A percentile compares a stretch with the other conserved stretches of the same genome.
Conservation (phyloP, 2,888 invertebrate species). For the Geophilus truncorum region DNA sequence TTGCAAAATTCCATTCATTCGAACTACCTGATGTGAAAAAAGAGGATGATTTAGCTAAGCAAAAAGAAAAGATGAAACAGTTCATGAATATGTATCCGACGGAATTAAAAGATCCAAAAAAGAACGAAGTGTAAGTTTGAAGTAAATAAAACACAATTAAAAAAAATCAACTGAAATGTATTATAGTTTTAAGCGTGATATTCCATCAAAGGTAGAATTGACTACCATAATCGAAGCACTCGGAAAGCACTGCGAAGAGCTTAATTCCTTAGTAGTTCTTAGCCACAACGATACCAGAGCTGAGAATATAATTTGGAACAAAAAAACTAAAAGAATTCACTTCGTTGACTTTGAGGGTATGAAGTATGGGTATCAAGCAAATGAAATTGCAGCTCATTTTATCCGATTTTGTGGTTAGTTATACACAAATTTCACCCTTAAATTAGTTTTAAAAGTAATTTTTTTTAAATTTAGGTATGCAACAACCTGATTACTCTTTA, state of each 20-base stretch:
- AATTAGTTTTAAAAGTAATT: no score
- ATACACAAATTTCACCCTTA: not conserved
- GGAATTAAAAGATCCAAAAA: not conserved
- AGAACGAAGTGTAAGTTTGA: not conserved
- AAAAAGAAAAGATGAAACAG: not conserved
- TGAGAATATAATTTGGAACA: constrained; percentile 29
- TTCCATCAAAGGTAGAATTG: not conserved
- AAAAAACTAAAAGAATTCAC: not conserved
- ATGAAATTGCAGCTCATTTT: constrained; percentile 23
- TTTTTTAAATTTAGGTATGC: no score
- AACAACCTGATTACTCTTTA: not conserved
- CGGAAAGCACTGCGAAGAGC: not conserved
- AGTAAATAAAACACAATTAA: no score
- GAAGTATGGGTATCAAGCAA: not conserved
- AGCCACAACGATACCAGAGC: constrained; percentile 28
- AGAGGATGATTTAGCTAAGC: not conserved
- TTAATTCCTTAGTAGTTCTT: not conserved
- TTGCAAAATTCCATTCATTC: not conserved
- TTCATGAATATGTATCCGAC: not conserved
- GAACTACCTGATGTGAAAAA: not conserved
- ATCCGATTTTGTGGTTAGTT: not conserved
- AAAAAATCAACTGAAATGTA: not conserved
- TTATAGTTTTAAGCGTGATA: not conserved
- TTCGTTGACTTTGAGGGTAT: constrained; percentile 27
- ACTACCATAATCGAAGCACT: not conserved